Evolutionary conservation across 2,888 invertebrate genomes (phyloP), one percentile per base, ranked within the genome.

Genomic region (Stramonita haemastoma): DNA sequence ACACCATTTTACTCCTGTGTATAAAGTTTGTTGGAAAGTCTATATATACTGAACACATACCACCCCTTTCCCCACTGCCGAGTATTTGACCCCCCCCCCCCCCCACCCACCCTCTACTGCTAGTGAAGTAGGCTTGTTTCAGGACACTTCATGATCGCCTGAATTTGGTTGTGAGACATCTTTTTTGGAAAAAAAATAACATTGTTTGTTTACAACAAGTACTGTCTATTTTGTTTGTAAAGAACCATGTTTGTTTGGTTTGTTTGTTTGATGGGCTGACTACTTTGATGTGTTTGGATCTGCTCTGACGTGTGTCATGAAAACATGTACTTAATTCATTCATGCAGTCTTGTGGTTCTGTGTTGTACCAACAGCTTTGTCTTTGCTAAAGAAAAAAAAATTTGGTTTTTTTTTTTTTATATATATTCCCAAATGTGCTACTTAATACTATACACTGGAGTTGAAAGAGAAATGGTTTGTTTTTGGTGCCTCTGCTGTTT

Each of bases 91-190:
- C 34, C 34, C 32, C 1, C n/a, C n/a, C n/a, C n/a, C n/a, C n/a
- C n/a, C n/a, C n/a, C n/a, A n/a, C n/a, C n/a, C 1, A 26, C 22
- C 34, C 1, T 1, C 22, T 86, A 57, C 60, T 32, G 34, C 32
- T 66, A 86, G 60, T 34, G 66, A 66, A 57, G 34, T 22, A 32
- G 11, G 56, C 32, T 34, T 66, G 66, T 66, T 34, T 86, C 66
- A 86, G 86, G 66, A 86, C 17, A 86, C 19, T 34, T 66, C 29
- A 56, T 66, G 86, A 86, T n/a, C 46, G 87, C 87, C 73, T 87
- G 86, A 87, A 87, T 77, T 87, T 87, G 87, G 87, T 87, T 87
- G 87, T 87, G 87, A 87, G 73, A 87, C 46, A 87, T 84, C 29
- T 85, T 46, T 83, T 36, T 83, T 13, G 77, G n/a, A 22, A 56